Base-by-base conservation (phyloP, 2,797 vertebrate genomes). In the Rhinophrynus dorsalis region DNA sequence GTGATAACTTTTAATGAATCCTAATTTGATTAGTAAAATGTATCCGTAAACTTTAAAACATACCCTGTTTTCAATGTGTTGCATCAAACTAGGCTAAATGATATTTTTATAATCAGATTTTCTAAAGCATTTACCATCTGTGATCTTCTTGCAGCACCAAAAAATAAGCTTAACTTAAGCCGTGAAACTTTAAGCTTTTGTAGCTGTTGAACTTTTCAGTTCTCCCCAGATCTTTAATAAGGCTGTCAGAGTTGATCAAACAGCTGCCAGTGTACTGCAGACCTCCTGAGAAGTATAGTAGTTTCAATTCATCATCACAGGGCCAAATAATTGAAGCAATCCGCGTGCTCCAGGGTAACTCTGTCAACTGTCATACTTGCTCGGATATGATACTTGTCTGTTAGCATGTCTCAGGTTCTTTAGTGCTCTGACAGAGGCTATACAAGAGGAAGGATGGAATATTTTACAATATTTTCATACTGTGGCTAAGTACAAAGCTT, bases 171-270 rank as follows among this genome's bases (percentile, higher is more conserved):
- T 66, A 54, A 58, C 42, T 57, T 40, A 55, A 73, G 54, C 74
- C 40, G 17, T 32, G 67, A 21, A 54, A 30, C 48, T 37, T 74
- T 71, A 13, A 68, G 20, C 47, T 65, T 74, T 48, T 78, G 0
- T 52, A 75, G 62, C 32, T 58, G 57, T n/a, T 72, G 57, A 67
- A 80, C 58, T 30, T 42, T 45, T 79, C 20, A 42, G 55, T 50
- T 67, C 26, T 67, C 76, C 64, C 60, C 42, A 74, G 35, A 68
- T 51, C 66, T 65, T 74, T 81, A 77, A 76, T 1, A 73, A 52
- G 71, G 68, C 63, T 76, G 52, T 60, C 67, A 79, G 32, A 75
- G 62, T 10, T 76, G 79, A 83, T 82, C 61, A 80, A 81, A 78
- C 50, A 75, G 61, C 77, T 78, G 74, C 64, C 76, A 76, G 37